Percentiles rank a stretch among this genome's conserved stretches.
Conservation (phyloP, 2,797 vertebrate species). For the Tarsius wallacei region DNA sequence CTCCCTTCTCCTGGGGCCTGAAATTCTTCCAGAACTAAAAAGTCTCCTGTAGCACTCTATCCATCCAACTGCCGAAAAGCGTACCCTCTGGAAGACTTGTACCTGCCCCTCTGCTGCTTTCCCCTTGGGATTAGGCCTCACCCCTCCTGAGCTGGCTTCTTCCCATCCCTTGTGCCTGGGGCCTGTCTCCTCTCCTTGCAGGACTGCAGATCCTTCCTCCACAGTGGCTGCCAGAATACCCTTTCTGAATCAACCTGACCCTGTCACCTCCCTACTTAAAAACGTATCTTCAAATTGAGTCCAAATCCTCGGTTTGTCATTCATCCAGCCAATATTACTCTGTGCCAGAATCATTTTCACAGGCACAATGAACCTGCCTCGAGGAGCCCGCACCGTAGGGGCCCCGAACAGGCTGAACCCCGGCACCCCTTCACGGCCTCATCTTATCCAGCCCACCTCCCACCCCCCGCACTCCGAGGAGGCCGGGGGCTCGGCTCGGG, state of each 20-base stretch:
- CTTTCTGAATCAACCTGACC: constrained; percentile 4
- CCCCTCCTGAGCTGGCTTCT: neutral
- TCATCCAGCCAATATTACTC: neutral
- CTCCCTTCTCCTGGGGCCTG: neutral
- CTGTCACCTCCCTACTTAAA: neutral
- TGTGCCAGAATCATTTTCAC: neutral
- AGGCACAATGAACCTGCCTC: neutral
- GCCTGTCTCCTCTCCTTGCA: neutral
- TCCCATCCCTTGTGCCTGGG: neutral
- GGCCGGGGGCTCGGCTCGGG: neutral
- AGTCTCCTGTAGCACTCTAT: neutral
- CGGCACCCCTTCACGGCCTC: neutral
- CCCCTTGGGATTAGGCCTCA: neutral
- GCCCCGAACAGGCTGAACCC: neutral
- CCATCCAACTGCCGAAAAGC: too few relatives aligned
- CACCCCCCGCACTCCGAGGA: neutral
- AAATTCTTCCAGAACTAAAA: neutral
- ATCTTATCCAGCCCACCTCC: neutral
- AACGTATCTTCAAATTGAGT: neutral
- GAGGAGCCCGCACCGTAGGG: neutral
- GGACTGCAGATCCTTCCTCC: neutral
- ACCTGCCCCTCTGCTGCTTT: neutral
- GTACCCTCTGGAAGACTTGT: neutral
- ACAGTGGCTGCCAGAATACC: neutral
- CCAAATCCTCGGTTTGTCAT: neutral